These are phyloP conservation scores for Neolamprologus kungweensis DNA, from an alignment of 2,113 vertebrate species.

Conservation along the genomic window DNA sequence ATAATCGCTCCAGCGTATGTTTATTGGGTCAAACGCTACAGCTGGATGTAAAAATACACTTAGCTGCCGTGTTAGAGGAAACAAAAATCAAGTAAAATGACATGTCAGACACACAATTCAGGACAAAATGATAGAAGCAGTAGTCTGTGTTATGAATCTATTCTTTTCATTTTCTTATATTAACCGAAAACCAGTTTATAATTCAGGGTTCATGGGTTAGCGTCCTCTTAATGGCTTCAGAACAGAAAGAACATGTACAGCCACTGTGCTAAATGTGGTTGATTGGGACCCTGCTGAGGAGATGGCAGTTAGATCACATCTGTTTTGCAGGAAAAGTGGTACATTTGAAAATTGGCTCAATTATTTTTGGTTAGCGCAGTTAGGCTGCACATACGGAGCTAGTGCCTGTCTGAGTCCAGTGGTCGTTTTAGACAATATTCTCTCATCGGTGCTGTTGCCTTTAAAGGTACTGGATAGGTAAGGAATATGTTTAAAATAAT, in stretches of 20 bases:
- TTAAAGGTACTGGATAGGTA: not conserved
- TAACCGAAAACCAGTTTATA: not conserved
- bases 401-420: not conserved
- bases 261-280: not conserved
- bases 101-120: not conserved
- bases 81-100: not conserved
- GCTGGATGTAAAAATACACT: not conserved
- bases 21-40: not conserved
- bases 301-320: not conserved
- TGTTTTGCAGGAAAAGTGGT: not conserved
- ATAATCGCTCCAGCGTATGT: too few species aligned
- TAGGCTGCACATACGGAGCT: not conserved
- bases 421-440: not conserved
- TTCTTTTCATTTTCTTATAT: not conserved
- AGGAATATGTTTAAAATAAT: not conserved
- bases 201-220: not conserved
- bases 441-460: not conserved
- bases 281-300: not conserved
- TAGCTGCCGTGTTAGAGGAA: not conserved
- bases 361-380: not conserved
- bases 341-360: conserved; percentile 6
- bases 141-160: not conserved
- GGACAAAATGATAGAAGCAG: not conserved
- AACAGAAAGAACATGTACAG: not conserved
- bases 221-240: not conserved